Percentiles rank a stretch among this genome's conserved stretches.
These are phyloP conservation scores for Huso huso DNA, from an alignment of 2,797 vertebrate genomes.

Conservation along the genomic window DNA sequence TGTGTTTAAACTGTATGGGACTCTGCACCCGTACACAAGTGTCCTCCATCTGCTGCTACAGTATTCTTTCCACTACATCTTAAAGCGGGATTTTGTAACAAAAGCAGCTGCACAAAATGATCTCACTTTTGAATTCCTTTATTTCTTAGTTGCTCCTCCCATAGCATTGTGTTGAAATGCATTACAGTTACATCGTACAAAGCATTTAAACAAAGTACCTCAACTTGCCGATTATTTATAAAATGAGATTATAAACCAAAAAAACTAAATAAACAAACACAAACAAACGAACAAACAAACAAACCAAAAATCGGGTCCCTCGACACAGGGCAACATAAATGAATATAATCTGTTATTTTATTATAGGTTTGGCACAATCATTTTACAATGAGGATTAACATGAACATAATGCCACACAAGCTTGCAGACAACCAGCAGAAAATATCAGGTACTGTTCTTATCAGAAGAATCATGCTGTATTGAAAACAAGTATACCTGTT, in stretches of 20 bases:
- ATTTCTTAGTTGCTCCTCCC: constrained; percentile 96
- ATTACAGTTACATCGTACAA: constrained; percentile 99
- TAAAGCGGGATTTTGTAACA: too few relatives aligned
- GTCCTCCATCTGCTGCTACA: too few relatives aligned
- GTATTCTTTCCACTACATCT: too few relatives aligned
- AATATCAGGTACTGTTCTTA: constrained; percentile 90
- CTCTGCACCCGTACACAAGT: too few relatives aligned
- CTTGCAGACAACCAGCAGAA: constrained; percentile 96
- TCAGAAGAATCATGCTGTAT: constrained; percentile 97
- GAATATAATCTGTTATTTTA: constrained; percentile 84
- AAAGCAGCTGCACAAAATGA: constrained; percentile 6
- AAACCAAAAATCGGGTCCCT: constrained; percentile 73
- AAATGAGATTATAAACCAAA: constrained; percentile 98
- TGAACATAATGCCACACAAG: constrained; percentile 95
- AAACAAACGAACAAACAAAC: constrained; percentile 39
- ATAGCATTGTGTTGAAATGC: constrained; percentile 98
- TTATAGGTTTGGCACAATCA: constrained; percentile 88
- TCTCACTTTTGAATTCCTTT: constrained; percentile 88
- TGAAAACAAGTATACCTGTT: constrained; percentile 85
- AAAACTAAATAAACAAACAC: constrained; percentile 1
- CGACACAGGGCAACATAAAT: constrained; percentile 78
- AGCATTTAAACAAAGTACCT: constrained; percentile 99
- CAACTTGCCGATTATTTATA: constrained; percentile 93
- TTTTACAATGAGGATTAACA: constrained; percentile 90
- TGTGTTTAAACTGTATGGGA: too few relatives aligned